These are phyloP conservation scores for Nomada hirtipes DNA, from an alignment of 2,888 invertebrate species.

Conservation along the genomic window DNA sequence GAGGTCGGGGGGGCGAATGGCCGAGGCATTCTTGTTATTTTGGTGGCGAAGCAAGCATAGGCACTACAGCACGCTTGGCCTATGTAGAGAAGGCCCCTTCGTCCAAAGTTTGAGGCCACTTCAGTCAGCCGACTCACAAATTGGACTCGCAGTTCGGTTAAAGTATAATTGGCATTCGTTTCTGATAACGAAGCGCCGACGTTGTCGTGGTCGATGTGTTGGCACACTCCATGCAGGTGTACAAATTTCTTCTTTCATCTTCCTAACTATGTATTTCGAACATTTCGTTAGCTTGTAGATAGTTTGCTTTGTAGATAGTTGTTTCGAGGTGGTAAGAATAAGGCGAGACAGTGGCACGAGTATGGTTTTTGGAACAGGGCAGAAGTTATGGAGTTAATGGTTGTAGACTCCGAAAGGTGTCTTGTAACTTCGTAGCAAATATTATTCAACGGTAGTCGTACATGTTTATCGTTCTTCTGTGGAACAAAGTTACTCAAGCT, in stretches of 20 bases:
- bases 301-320: not conserved
- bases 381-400: too few relatives aligned
- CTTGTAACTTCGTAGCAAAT: too few relatives aligned
- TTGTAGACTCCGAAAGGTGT: too few relatives aligned
- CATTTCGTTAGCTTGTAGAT: not conserved
- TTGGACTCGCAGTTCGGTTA: conserved; percentile 80
- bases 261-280: not conserved
- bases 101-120: conserved; percentile 81
- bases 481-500: too few relatives aligned
- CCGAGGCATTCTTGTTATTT: conserved; percentile 77
- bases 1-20: conserved; percentile 29
- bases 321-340: not conserved
- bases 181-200: conserved; percentile 74
- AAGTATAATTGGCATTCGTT: conserved; percentile 82
- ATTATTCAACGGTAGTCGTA: too few relatives aligned
- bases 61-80: conserved; percentile 75
- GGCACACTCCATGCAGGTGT: conserved; percentile 14
- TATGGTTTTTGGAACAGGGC: too few relatives aligned
- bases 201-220: conserved; percentile 17
- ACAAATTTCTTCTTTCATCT: conserved; percentile 26
- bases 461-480: too few relatives aligned
- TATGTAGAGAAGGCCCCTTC: conserved; percentile 76
- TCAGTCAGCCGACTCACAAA: conserved; percentile 79
- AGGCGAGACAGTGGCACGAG: too few relatives aligned
- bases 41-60: conserved; percentile 66